Evolutionary conservation across 2,888 invertebrate species (phyloP).

Genomic region (Apamea monoglypha): DNA sequence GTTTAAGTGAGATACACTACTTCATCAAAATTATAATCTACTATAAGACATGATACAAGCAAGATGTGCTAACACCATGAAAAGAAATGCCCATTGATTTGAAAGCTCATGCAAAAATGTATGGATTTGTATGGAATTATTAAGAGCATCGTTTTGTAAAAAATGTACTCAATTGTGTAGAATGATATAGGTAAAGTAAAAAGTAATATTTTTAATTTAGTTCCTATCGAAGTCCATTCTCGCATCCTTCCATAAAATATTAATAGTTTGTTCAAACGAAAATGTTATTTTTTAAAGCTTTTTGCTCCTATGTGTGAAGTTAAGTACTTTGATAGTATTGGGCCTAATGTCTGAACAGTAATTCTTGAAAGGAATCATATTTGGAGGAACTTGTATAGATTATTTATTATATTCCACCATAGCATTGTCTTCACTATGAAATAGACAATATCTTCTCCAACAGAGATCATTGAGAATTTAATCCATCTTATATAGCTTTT

Average conservation of each 20-base stretch:
- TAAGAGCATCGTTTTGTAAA: slow-evolving; percentile 67
- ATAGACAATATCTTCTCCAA: not conserved
- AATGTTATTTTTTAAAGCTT: slow-evolving; percentile 70
- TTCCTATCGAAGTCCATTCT: slow-evolving; percentile 76
- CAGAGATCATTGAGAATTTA: not conserved
- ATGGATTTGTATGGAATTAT: slow-evolving; percentile 64
- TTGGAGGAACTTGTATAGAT: not conserved
- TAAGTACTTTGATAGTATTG: slow-evolving; percentile 48
- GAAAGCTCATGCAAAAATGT: slow-evolving; percentile 53
- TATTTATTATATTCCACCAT: not conserved
- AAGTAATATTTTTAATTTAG: slow-evolving; percentile 66
- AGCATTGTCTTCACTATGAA: not conserved
- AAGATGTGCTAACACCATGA: slow-evolving; percentile 22
- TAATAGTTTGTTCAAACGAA: slow-evolving; percentile 61
- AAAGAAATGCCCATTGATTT: slow-evolving; percentile 52
- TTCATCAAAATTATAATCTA: slow-evolving; percentile 17
- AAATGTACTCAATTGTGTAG: slow-evolving; percentile 69
- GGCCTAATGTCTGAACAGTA: no score
- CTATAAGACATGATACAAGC: slow-evolving; percentile 1
- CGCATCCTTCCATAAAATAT: slow-evolving; percentile 74
- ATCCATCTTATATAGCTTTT: not conserved
- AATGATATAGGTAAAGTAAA: slow-evolving; percentile 53
- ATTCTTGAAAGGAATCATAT: not conserved
- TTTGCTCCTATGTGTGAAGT: slow-evolving; percentile 58
- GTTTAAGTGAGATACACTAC: slow-evolving; percentile 6